These are phyloP conservation scores for Colossoma macropomum DNA, from an alignment of 2,113 vertebrate species.

Conservation along the genomic window DNA sequence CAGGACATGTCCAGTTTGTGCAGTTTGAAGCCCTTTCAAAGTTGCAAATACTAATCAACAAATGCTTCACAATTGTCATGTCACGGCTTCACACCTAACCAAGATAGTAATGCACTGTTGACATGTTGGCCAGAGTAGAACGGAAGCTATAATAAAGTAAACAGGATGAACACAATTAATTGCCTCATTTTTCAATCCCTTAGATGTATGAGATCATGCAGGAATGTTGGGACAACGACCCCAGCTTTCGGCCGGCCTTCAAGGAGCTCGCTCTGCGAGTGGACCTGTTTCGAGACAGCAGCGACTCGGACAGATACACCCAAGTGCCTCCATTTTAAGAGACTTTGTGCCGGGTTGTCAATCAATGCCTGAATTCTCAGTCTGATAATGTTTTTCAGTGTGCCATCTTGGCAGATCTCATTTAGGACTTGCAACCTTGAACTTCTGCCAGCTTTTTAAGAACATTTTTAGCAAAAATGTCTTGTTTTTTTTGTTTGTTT, in stretches of 20 bases:
- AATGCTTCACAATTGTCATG: too few species aligned
- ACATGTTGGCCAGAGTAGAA: too few species aligned
- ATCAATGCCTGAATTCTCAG: neutral
- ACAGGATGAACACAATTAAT: neutral
- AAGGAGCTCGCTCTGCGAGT: conserved; percentile 84
- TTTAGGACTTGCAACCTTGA: conserved; percentile 7
- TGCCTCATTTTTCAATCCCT: neutral
- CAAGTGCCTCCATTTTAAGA: conserved; percentile 55
- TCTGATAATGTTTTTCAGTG: conserved; percentile 27
- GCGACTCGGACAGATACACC: conserved; percentile 64
- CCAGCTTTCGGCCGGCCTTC: conserved; percentile 84
- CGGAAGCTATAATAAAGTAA: neutral
- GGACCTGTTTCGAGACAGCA: conserved; percentile 83
- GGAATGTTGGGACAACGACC: conserved; percentile 90
- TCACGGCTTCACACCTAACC: too few species aligned
- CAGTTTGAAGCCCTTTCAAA: neutral
- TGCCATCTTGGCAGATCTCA: conserved; percentile 44
- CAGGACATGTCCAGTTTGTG: neutral
- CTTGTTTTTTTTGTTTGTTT: neutral
- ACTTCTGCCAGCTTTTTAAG: conserved; percentile 36
- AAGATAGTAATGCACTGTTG: too few species aligned
- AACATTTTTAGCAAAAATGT: conserved; percentile 32
- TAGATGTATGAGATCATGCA: conserved; percentile 91
- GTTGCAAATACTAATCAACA: neutral
- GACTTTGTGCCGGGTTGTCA: neutral